Evolutionary conservation across 2,888 invertebrate genomes (phyloP), one percentile per base, ranked within the genome.

Genomic region (Mythimna lalbum): DNA sequence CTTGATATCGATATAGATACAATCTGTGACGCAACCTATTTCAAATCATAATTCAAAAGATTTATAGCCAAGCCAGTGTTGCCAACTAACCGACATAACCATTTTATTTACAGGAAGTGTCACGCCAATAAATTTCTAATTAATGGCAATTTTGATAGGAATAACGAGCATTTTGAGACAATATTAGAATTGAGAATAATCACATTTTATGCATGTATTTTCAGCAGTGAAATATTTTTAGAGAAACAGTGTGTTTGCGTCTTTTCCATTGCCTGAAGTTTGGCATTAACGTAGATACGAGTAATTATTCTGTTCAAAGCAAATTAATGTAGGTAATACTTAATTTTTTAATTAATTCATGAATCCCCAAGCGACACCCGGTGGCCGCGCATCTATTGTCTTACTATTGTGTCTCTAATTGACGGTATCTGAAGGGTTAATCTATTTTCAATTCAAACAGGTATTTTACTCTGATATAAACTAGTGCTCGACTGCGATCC

Each of bases 51-150:
- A n/a, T 69, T 47, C 57, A 7, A 57, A 59, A 73, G 76, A 76
- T 72, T 72, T 76, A 80, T 73, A 36, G 31, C 27, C 23, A 19
- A 53, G 68, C 23, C 70, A 55, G 63, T 81, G 73, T 60, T 76
- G 80, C 78, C 78, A 82, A 82, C 65, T 43, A 49, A 23, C 36
- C 73, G 75, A 76, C 73, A 66, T 69, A 82, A 82, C 65, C 1
- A 57, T 76, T 80, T 78, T 76, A 76, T 83, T 83, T 76, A 76
- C 81, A 83, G 83, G 83, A 83, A 80, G 71, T 78, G 71, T 69
- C 74, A 74, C 56, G 67, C 52, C 56, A 67, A 65, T 80, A 80
- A 73, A 77, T 63, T 65, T 47, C 43, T 63, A 69, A 78, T 76
- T 67, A 78, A 74, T 76, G 43, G 50, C 47, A 59, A 79, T 76